Base-by-base conservation (phyloP, 2,888 invertebrate genomes). In the Lathronympha strigana region DNA sequence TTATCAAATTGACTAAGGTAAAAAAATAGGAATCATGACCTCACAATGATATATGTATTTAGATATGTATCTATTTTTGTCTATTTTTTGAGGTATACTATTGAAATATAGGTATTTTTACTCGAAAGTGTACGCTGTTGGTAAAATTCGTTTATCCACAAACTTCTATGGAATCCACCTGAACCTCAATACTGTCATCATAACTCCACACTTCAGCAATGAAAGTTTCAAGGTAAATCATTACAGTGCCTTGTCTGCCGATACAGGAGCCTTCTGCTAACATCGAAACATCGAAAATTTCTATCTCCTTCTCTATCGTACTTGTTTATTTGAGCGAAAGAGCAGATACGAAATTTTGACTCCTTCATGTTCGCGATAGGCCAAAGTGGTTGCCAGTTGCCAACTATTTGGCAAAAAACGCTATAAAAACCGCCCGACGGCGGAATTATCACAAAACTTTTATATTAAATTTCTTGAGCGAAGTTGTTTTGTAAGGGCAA, bases 391-490 rank as follows among this genome's bases (percentile, higher is more conserved):
- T 43, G 43, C 43, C 47, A 19, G 45, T 61, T 53, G 36, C 45
- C 23, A 67, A 60, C 67, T 67, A 53, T 61, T 57, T 40, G 43
- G 50, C 25, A 47, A 57, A 64, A 63, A 68, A 64, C 45, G 45
- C 33, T 31, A 19, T 54, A 61, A 68, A 66, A 63, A 67, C 38
- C 43, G 38, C 54, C 33, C 63, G 21, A 66, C 71, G 73, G 71
- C 71, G 72, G 74, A 77, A 77, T 76, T 74, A 76, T 78, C 71
- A 73, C 72, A 66, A 69, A 79, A 79, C 75, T 78, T 79, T 78
- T 78, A 76, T 79, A 79, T 78, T 78, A 78, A 79, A 78, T 79
- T 79, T 77, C 76, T 78, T 77, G 69, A 43, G 68, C 58, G 63
- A 67, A 70, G 67, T 73, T 74, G 66, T 58, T 58, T 60, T 31